Percentiles rank a stretch among this genome's conserved stretches.
Conservation (phyloP, 2,113 vertebrate species). For the Rutilus rutilus region DNA sequence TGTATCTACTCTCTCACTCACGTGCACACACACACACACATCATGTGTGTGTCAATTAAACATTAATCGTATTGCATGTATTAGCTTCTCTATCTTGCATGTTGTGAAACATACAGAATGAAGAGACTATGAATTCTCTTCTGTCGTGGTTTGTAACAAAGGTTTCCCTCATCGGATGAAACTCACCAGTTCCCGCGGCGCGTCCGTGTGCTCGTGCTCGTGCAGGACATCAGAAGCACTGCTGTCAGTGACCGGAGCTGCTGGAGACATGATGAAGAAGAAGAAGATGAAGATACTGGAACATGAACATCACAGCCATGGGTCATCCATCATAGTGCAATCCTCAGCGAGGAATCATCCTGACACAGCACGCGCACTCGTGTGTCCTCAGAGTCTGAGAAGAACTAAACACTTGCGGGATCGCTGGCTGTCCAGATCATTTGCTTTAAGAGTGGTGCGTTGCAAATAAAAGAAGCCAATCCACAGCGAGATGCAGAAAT, state of each 20-base stretch:
- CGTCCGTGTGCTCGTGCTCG: conserved; percentile 29
- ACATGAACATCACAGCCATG: conserved; percentile 28
- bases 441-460: not conserved
- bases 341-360: conserved; percentile 27
- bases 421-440: not conserved
- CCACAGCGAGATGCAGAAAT: not conserved
- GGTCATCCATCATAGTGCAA: not conserved
- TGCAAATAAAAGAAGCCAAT: not conserved
- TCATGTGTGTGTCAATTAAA: not conserved
- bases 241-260: conserved; percentile 23
- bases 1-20: not conserved
- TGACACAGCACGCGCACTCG: not conserved
- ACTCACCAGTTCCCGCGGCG: conserved; percentile 31
- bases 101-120: not conserved
- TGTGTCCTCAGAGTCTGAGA: not conserved
- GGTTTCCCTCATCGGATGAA: not conserved
- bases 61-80: not conserved
- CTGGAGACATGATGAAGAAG: conserved; percentile 35
- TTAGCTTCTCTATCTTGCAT: not conserved
- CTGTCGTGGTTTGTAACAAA: not conserved
- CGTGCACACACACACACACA: not conserved
- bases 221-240: not conserved
- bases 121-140: not conserved
- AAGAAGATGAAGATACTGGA: not conserved
- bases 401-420: not conserved